Conservation (phyloP, 2,797 vertebrate species). For the Semaprochilodus insignis region DNA sequence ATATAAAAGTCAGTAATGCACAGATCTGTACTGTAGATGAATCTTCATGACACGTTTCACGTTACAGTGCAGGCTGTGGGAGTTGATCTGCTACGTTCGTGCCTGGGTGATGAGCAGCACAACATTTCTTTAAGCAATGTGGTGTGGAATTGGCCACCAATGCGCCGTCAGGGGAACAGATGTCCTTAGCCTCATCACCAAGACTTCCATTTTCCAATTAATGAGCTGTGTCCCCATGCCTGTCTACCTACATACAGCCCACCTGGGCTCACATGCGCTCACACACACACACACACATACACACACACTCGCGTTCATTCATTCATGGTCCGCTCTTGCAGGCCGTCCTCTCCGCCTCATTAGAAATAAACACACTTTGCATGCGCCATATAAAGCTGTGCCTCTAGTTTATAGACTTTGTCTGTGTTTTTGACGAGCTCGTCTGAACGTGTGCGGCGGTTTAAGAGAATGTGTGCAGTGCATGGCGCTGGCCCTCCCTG, state of each 20-base stretch:
- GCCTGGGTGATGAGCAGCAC: constrained; percentile 24
- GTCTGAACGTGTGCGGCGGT: neutral
- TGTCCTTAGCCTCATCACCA: constrained; percentile 49
- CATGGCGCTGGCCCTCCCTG: neutral
- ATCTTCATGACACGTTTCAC: neutral
- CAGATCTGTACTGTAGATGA: neutral
- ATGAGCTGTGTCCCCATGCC: constrained; percentile 60
- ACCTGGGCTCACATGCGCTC: constrained; percentile 43
- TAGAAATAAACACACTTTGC: constrained; percentile 53
- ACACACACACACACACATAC: constrained; percentile 18
- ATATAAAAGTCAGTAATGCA: neutral
- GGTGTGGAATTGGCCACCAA: constrained; percentile 42
- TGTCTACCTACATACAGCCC: constrained; percentile 47
- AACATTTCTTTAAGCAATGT: constrained; percentile 45
- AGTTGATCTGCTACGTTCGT: neutral
- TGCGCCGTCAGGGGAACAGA: constrained; percentile 46
- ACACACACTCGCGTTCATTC: constrained; percentile 15
- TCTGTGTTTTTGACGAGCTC: constrained; percentile 19
- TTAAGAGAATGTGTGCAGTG: constrained; percentile 18
- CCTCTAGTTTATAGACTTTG: constrained; percentile 41
- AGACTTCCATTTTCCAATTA: constrained; percentile 59
- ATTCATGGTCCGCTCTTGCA: constrained; percentile 4
- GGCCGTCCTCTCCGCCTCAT: constrained; percentile 51
- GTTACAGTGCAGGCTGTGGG: neutral
- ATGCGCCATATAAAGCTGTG: constrained; percentile 30